Percentiles rank a stretch among this genome's conserved stretches.
Evolutionary conservation across 2,113 vertebrate genomes (phyloP).

Genomic region (Copsychus sechellarum): DNA sequence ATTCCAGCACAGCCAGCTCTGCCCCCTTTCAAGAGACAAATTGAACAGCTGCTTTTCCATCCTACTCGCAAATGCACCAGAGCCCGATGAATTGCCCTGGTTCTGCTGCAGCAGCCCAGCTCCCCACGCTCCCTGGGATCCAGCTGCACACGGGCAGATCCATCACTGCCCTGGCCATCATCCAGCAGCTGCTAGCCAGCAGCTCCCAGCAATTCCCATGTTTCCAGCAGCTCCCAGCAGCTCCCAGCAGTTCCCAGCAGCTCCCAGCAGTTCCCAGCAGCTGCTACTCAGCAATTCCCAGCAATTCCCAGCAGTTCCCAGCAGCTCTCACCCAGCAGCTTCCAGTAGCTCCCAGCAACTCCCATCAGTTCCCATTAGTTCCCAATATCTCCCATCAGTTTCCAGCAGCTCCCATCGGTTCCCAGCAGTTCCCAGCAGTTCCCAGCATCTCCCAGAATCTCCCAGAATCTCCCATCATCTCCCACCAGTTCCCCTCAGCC

Average conservation of each 20-base stretch:
- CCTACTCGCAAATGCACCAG: rapidly evolving
- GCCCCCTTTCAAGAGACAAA: neutral
- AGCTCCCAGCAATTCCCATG: too few relatives aligned
- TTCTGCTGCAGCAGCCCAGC: neutral
- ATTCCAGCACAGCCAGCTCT: neutral
- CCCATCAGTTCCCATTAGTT: too few relatives aligned
- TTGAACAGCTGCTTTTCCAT: neutral
- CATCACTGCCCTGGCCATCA: rapidly evolving
- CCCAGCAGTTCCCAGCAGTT: too few relatives aligned
- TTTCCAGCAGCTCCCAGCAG: neutral
- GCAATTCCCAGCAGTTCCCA: too few relatives aligned
- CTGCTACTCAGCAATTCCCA: too few relatives aligned
- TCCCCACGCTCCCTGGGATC: neutral
- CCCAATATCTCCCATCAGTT: neutral
- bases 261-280: too few relatives aligned
- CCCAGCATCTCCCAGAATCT: neutral
- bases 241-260: too few relatives aligned
- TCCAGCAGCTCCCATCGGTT: too few relatives aligned
- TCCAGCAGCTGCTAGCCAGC: neutral
- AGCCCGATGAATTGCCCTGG: rapidly evolving
- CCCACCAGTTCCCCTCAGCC: neutral
- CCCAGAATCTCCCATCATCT: neutral
- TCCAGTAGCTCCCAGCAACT: too few relatives aligned
- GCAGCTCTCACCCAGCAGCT: neutral
- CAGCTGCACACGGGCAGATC: rapidly evolving